Percentiles rank a stretch among this genome's conserved stretches.
phyloP scores from a whole-genome alignment of 2,113 vertebrate genomes.

The Gracilinanus agilis region DNA sequence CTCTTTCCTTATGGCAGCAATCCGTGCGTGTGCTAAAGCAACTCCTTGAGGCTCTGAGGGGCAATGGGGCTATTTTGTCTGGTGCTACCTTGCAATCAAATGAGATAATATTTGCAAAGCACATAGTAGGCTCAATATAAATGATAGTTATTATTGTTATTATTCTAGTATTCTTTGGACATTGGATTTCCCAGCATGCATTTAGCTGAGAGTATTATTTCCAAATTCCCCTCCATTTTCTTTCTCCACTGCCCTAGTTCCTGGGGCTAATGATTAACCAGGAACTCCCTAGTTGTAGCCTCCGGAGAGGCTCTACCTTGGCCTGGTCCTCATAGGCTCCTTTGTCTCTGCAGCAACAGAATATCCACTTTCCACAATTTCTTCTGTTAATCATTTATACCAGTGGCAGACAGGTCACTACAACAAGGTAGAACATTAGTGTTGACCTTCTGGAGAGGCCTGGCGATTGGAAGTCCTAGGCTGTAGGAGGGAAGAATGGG shows the following conservation, averaged over 20 bases:
- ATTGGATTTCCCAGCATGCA: neutral
- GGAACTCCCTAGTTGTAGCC: neutral
- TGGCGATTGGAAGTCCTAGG: neutral
- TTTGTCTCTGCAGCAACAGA: neutral
- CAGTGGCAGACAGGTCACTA: neutral
- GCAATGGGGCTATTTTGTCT: neutral
- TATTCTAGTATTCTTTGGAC: neutral
- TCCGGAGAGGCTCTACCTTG: neutral
- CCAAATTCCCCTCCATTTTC: neutral
- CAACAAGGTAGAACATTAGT: neutral
- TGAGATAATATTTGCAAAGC: neutral
- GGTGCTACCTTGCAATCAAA: neutral
- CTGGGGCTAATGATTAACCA: neutral
- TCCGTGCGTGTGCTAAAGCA: neutral
- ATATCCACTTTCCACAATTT: neutral
- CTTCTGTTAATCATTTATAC: neutral
- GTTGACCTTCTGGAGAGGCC: neutral
- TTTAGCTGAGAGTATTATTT: neutral
- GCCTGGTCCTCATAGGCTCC: neutral
- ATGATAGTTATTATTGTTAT: neutral
- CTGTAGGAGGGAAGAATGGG: neutral
- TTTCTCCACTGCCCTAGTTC: neutral
- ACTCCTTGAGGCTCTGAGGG: neutral
- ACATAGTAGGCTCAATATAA: neutral
- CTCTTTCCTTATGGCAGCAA: neutral